phyloP scores from a whole-genome alignment of 2,888 invertebrate genomes.

The Eristalis intricaria region DNA sequence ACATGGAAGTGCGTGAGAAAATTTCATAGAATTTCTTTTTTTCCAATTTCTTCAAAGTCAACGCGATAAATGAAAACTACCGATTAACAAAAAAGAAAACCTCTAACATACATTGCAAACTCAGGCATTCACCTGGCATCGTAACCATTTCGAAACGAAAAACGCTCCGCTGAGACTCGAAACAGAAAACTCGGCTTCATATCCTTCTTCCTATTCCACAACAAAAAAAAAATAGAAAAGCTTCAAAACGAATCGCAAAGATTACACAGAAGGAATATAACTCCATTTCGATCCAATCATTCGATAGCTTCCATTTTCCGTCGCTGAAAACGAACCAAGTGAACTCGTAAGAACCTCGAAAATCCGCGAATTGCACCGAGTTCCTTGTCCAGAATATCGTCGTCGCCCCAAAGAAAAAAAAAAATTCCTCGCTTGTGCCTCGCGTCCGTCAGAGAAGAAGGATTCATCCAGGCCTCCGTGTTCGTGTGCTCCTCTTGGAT shows the following conservation, averaged over 20 bases:
- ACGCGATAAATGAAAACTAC: neutral
- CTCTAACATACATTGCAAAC: constrained; percentile 11
- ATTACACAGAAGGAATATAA: constrained; percentile 32
- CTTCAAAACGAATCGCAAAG: neutral
- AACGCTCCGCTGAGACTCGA: constrained; percentile 6
- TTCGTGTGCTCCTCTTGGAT: neutral
- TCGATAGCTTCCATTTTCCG: constrained; percentile 65
- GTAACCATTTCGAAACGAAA: constrained; percentile 6
- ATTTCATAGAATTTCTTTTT: constrained; percentile 53
- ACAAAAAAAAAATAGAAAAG: constrained; percentile 17
- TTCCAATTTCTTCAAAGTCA: constrained; percentile 28
- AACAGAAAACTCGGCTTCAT: constrained; percentile 25
- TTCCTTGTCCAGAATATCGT: constrained; percentile 32
- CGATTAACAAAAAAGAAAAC: constrained; percentile 10
- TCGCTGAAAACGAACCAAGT: constrained; percentile 37
- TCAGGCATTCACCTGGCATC: neutral
- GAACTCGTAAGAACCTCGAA: constrained; percentile 7
- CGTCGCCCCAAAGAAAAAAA: neutral
- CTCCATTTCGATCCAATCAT: constrained; percentile 15
- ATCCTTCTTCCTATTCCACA: constrained; percentile 29
- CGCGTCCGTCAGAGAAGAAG: neutral
- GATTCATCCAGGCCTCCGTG: neutral
- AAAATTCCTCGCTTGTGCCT: neutral
- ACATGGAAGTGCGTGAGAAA: constrained; percentile 73
- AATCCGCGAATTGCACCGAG: constrained; percentile 29